phyloP scores from a whole-genome alignment of 2,113 vertebrate genomes.

The Hassar affinis region DNA sequence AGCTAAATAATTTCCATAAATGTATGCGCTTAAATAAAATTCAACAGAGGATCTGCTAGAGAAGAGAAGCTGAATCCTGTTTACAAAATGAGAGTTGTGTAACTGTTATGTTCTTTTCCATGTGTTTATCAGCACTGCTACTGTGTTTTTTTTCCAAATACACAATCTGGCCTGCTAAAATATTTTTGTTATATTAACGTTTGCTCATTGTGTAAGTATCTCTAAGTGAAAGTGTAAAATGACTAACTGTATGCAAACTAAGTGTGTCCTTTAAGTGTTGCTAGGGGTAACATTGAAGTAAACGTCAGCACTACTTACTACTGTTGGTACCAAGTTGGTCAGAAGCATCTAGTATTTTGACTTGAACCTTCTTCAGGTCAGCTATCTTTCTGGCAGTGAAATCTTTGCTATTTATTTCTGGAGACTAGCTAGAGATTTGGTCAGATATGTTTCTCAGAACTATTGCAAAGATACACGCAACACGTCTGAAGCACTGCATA shows the following conservation, averaged over 20 bases:
- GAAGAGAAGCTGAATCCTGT: not conserved
- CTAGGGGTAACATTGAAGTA: not conserved
- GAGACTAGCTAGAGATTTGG: not conserved
- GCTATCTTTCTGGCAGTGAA: not conserved
- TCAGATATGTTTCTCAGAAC: not conserved
- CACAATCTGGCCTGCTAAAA: not conserved
- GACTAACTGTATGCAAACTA: not conserved
- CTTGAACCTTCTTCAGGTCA: not conserved
- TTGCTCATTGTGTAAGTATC: not conserved
- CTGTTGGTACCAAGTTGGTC: not conserved
- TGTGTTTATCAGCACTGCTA: not conserved
- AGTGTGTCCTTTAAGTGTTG: not conserved
- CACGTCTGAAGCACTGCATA: conserved; percentile 2
- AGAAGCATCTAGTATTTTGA: conserved; percentile 4
- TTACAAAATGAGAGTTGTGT: not conserved
- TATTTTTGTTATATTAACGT: not conserved
- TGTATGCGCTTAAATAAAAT: not conserved
- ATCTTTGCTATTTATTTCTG: not conserved
- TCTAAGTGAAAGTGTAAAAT: not conserved
- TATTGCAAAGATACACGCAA: not conserved
- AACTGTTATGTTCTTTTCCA: not conserved
- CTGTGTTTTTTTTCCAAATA: not conserved
- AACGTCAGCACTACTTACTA: not conserved
- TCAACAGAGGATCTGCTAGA: not conserved
- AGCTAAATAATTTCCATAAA: not conserved